Percentiles rank a stretch among this genome's conserved stretches.
Evolutionary conservation across 2,888 invertebrate species (phyloP).

Genomic region (Dromius quadrimaculatus): DNA sequence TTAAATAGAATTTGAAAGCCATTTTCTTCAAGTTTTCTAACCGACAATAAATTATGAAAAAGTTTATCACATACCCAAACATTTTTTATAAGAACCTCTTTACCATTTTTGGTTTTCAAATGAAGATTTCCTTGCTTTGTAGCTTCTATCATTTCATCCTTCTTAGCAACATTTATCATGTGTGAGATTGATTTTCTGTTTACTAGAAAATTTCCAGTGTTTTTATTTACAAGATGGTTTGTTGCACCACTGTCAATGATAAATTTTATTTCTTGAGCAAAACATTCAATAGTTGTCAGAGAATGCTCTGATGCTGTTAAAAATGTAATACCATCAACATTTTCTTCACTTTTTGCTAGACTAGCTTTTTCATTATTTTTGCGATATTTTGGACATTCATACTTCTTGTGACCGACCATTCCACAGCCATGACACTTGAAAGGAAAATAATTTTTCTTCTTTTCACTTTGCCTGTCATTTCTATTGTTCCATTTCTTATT

Average conservation of each 20-base stretch:
- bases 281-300: constrained; percentile 13
- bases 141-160: constrained; percentile 54
- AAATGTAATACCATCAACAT: constrained; percentile 37
- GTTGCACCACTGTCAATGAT: constrained; percentile 56
- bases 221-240: background rate
- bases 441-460: constrained; percentile 33
- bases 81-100: constrained; percentile 51
- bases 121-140: constrained; percentile 54
- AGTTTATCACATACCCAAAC: constrained; percentile 54
- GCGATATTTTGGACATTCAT: constrained; percentile 44
- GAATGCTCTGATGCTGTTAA: constrained; percentile 40
- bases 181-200: constrained; percentile 50
- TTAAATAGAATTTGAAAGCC: constrained; percentile 54
- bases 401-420: constrained; percentile 49
- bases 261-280: constrained; percentile 53
- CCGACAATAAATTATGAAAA: too few relatives aligned
- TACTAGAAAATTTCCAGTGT: constrained; percentile 50
- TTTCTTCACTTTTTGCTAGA: constrained; percentile 32
- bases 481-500: background rate
- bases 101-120: constrained; percentile 50
- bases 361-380: constrained; percentile 33
- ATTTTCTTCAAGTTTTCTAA: too few relatives aligned
- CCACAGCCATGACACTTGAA: constrained; percentile 53
- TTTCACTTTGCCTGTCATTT: background rate
- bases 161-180: constrained; percentile 56